Conservation (phyloP, 2,113 vertebrate species). For the Colistium nudipinnis region DNA sequence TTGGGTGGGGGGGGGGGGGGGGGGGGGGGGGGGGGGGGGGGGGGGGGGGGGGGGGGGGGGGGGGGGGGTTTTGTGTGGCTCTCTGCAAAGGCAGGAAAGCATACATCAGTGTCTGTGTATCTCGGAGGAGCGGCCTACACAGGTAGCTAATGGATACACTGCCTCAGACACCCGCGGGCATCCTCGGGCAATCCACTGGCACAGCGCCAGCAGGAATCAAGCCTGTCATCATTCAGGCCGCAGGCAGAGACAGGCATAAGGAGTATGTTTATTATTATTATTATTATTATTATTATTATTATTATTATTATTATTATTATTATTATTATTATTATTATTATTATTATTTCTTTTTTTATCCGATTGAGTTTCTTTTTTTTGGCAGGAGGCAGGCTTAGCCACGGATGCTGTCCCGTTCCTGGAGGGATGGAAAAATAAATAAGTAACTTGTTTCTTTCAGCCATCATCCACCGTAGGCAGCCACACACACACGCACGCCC, state of each 20-base stretch:
- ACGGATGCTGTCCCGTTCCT: conserved; percentile 10
- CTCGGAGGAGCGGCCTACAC: conserved; percentile 65
- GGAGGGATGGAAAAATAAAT: conserved; percentile 35
- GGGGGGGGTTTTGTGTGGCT: too few relatives aligned
- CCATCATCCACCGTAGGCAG: conserved; percentile 46
- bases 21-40: too few relatives aligned
- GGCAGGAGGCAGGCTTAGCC: background rate
- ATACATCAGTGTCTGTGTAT: conserved; percentile 56
- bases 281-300: conserved; percentile 7
- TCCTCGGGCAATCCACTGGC: conserved; percentile 73
- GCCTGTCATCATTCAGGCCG: conserved; percentile 70
- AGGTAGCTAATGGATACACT: conserved; percentile 75
- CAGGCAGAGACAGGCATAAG: conserved; percentile 59
- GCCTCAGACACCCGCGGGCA: conserved; percentile 69
- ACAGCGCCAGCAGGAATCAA: conserved; percentile 68
- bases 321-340: conserved; percentile 12
- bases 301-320: conserved; percentile 12
- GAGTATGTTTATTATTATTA: conserved; percentile 38
- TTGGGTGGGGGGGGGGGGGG: too few relatives aligned
- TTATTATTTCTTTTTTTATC: conserved; percentile 6
- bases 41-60: too few relatives aligned
- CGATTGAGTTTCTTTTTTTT: conserved; percentile 7
- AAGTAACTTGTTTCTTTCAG: background rate
- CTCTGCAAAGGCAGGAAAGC: conserved; percentile 52
- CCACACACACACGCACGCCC: too few relatives aligned